phyloP scores from a whole-genome alignment of 1,140 invertebrate species.

The Drosophila neocordata region DNA sequence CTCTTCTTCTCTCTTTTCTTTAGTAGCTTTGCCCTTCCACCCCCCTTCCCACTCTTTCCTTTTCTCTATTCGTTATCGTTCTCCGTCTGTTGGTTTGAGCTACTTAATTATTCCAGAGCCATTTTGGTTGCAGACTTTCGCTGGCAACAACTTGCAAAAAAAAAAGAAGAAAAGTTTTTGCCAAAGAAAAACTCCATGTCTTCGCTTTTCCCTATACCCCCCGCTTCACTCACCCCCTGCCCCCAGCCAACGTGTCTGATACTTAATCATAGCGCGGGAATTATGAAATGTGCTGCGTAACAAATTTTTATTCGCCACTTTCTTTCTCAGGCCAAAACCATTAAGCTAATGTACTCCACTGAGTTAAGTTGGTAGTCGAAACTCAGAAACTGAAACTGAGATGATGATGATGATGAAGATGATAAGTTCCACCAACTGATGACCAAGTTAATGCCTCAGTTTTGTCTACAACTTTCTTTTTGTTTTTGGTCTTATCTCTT shows the following conservation, averaged over 20 bases:
- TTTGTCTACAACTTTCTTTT: background rate
- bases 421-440: constrained; percentile 3
- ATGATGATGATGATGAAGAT: constrained; percentile 3
- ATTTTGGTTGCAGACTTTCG: constrained; percentile 30
- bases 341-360: constrained; percentile 68
- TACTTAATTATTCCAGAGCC: constrained; percentile 63
- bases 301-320: constrained; percentile 33
- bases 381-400: background rate
- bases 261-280: constrained; percentile 75
- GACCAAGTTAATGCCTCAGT: background rate
- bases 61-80: background rate
- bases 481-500: background rate
- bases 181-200: constrained; percentile 45
- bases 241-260: background rate
- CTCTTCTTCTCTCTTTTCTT: background rate
- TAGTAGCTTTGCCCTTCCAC: no score
- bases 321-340: constrained; percentile 45
- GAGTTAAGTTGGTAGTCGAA: background rate
- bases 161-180: constrained; percentile 46
- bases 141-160: constrained; percentile 51
- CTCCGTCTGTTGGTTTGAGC: constrained; percentile 16
- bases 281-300: constrained; percentile 80
- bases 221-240: background rate
- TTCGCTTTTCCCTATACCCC: background rate
- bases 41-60: background rate